Evolutionary conservation across 2,113 vertebrate species (phyloP), one percentile per base, ranked within the genome.

Genomic region (Cyanistes caeruleus): DNA sequence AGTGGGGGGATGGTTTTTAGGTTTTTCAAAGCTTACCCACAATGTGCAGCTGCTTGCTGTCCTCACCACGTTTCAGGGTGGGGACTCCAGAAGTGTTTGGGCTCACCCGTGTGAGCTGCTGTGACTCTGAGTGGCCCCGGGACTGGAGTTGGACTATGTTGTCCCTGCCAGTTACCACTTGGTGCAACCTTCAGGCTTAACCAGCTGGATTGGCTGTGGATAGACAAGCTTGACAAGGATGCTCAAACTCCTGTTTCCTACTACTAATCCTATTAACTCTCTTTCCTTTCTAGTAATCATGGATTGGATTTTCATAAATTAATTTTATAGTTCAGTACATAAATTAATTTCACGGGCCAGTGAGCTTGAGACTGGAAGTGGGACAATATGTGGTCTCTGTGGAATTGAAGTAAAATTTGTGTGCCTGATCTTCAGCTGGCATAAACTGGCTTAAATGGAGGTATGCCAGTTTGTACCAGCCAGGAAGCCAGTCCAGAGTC

Each of bases 241-340:
- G 73, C 64, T 94, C 91, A 70, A 79, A 92, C 74, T 92, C 90
- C 89, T 95, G 93, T 91, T 95, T 76, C 82, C 73, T 83, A 44
- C 90, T 77, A 69, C 90, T 97, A 96, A 97, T 96, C 95, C 92
- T 95, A 85, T 96, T 97, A 94, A 74, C 43, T 89, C 53, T 65
- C 55, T 84, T 95, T 93, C 87, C 92, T 97, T 96, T 81, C 91
- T 95, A 78, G 79, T 68, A 91, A 93, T 91, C 93, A 80, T 76
- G 76, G 92, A 67, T 68, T 97, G 76, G 90, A 94, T 96, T 97
- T 96, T 97, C 91, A 93, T 95, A 95, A 94, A 94, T 97, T 96
- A 97, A 95, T 95, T 97, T 93, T 89, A 96, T 96, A 95, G 85
- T 95, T 97, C 84, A 94, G 63, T 94, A 92, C 90, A 79, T 96